These are phyloP conservation scores for Ceraclea dissimilis DNA, from an alignment of 2,888 invertebrate genomes.

Conservation along the genomic window DNA sequence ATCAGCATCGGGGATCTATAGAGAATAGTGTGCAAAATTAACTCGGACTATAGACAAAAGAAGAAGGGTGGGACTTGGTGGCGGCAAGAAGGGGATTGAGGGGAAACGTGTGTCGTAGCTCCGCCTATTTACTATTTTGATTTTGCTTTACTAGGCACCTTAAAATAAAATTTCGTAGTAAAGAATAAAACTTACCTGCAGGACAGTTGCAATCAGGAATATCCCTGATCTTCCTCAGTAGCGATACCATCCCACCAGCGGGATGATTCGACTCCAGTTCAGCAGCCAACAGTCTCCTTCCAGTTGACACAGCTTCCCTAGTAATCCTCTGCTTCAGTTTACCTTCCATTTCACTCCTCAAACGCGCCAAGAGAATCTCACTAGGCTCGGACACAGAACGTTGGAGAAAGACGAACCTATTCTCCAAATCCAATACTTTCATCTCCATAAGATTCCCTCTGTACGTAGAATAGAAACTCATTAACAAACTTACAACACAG, in stretches of 20 bases:
- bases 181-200: slow-evolving; percentile 64
- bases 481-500: slow-evolving; percentile 56
- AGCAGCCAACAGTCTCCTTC: slow-evolving; percentile 25
- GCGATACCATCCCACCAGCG: slow-evolving; percentile 26
- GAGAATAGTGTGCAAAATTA: too few species aligned
- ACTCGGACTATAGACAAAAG: too few species aligned
- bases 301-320: slow-evolving; percentile 33
- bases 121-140: too few species aligned
- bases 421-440: slow-evolving; percentile 47
- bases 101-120: too few species aligned
- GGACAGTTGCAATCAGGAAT: slow-evolving; percentile 63
- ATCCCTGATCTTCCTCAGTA: slow-evolving; percentile 47
- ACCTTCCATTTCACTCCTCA: slow-evolving; percentile 46
- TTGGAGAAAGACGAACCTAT: slow-evolving; percentile 47
- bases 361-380: slow-evolving; percentile 48
- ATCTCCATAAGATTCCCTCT: slow-evolving; percentile 48
- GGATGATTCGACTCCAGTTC: slow-evolving; percentile 20
- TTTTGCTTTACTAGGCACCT: too few species aligned
- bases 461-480: slow-evolving; percentile 54
- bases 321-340: slow-evolving; percentile 36
- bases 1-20: too few species aligned
- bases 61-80: too few species aligned
- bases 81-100: too few species aligned
- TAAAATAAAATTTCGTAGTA: too few species aligned
- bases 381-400: slow-evolving; percentile 47